These are phyloP conservation scores for Naso thynnoides DNA, from an alignment of 2,797 vertebrate species.

Conservation along the genomic window DNA sequence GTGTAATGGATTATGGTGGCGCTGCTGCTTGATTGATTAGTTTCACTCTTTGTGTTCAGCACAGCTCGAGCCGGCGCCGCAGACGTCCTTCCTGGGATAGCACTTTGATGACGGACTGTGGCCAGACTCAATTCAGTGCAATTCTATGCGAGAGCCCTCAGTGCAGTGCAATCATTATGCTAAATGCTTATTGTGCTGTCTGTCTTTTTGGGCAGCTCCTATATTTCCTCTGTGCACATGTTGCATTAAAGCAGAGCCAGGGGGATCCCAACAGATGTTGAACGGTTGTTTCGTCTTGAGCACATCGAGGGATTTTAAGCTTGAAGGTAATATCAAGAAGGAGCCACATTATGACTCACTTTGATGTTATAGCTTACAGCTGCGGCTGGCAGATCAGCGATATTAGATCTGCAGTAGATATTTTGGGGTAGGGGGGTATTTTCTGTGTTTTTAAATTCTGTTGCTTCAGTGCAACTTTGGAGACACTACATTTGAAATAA, in stretches of 20 bases:
- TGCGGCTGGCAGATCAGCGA: slow-evolving; percentile 62
- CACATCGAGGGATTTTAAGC: slow-evolving; percentile 62
- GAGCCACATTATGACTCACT: slow-evolving; percentile 67
- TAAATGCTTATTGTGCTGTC: slow-evolving; percentile 58
- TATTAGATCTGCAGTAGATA: slow-evolving; percentile 51
- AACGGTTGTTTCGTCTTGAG: slow-evolving; percentile 75
- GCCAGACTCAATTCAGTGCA: slow-evolving; percentile 57
- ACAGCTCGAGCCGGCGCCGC: slow-evolving; percentile 50
- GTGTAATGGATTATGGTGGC: slow-evolving; percentile 77
- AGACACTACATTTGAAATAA: slow-evolving; percentile 15
- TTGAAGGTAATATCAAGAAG: slow-evolving; percentile 74
- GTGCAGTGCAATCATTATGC: slow-evolving; percentile 50
- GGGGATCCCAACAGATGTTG: slow-evolving; percentile 77
- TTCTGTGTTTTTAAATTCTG: slow-evolving; percentile 18
- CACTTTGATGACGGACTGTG: slow-evolving; percentile 66
- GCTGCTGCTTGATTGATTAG: slow-evolving; percentile 75
- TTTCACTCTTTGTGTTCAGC: slow-evolving; percentile 77
- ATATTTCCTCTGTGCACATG: slow-evolving; percentile 51
- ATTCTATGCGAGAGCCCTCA: slow-evolving; percentile 56
- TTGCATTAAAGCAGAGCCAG: slow-evolving; percentile 71
- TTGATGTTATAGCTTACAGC: slow-evolving; percentile 73
- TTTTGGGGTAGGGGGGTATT: slow-evolving; percentile 20
- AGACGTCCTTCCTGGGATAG: slow-evolving; percentile 58
- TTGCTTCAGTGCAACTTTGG: slow-evolving; percentile 5
- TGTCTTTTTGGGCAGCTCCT: slow-evolving; percentile 54